Evolutionary conservation across 2,113 vertebrate species (phyloP).

Genomic region (Barnardius zonarius): DNA sequence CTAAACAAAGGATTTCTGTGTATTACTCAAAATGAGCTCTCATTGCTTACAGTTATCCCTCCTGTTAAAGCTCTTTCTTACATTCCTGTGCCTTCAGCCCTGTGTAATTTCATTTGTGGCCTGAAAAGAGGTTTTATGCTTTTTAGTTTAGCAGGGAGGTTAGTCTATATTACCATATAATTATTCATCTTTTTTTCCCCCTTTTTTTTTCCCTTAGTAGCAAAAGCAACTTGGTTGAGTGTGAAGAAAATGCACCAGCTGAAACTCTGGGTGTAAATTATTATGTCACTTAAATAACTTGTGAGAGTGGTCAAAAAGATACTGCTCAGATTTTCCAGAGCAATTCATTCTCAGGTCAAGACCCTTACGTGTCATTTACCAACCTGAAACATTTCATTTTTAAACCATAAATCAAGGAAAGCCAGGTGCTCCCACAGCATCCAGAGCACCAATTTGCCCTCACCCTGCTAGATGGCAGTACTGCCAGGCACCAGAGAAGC

Average conservation of each 20-base stretch:
- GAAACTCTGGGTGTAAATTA: slow-evolving; percentile 12
- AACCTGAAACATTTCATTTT: neutral
- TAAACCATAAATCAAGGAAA: neutral
- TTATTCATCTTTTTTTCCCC: neutral
- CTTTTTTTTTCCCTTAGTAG: neutral
- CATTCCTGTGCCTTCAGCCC: slow-evolving; percentile 6
- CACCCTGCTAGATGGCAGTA: neutral
- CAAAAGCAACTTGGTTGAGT: neutral
- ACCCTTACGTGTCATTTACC: neutral
- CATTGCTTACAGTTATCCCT: slow-evolving; percentile 46
- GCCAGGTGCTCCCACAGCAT: neutral
- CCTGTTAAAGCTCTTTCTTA: slow-evolving; percentile 21
- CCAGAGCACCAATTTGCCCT: neutral
- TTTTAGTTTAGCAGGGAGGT: slow-evolving; percentile 9
- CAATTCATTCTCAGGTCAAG: neutral
- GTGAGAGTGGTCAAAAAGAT: neutral
- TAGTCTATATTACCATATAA: slow-evolving; percentile 5
- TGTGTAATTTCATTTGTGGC: slow-evolving; percentile 44
- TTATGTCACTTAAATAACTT: slow-evolving; percentile 14
- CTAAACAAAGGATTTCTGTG: slow-evolving; percentile 63
- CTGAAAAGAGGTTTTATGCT: neutral
- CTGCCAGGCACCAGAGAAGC: neutral
- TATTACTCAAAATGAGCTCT: slow-evolving; percentile 63
- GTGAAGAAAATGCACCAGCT: neutral
- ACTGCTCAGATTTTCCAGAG: slow-evolving; percentile 34